Base-by-base conservation (phyloP, 1,140 invertebrate genomes). In the Drosophila aff. region DNA sequence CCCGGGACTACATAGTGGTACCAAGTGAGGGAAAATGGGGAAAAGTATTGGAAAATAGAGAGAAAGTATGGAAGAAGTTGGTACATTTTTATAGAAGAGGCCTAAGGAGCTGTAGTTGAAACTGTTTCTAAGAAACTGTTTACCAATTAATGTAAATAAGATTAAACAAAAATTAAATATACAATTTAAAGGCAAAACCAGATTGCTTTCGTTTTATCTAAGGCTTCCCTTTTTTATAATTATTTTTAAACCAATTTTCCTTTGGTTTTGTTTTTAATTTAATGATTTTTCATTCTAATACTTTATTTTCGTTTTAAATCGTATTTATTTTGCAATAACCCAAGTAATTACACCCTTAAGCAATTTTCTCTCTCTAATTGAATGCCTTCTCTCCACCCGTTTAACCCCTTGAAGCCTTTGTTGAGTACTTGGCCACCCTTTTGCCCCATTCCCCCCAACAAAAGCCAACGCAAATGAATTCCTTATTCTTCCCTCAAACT, bases 341-440 rank as follows among this genome's bases (percentile, higher is more conserved):
- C 1, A 23, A 16, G 5, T 23, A n/a, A 16, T n/a, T 26, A 23
- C 15, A 6, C 21, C 2, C 15, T 7, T 7, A 7, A 57, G 15
- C 5, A 3, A n/a, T 16, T 40, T 16, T 23, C 36, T 1, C 5
- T 57, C 52, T 55, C 15, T 36, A 15, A 26, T 15, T 43, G 18
- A 59, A 31, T 46, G 15, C 57, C n/a, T 10, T 26, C 38, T 26
- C 33, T 26, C 16, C 6, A 26, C 23, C 21, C 28, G 18, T 18
- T 66, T 36, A 63, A 63, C 28, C 58, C 58, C 11, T 66, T 44
- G 6, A 36, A 11, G 4, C 31, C 16, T 46, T 36, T 66, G 40
- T 66, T 63, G 63, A 44, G 40, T 63, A 28, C 21, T 57, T 10
- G 18, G 13, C 10, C 4, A 16, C 28, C n/a, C 21, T 4, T 50